These are phyloP conservation scores for Lepus americanus DNA, from an alignment of 2,113 vertebrate species.

Conservation along the genomic window DNA sequence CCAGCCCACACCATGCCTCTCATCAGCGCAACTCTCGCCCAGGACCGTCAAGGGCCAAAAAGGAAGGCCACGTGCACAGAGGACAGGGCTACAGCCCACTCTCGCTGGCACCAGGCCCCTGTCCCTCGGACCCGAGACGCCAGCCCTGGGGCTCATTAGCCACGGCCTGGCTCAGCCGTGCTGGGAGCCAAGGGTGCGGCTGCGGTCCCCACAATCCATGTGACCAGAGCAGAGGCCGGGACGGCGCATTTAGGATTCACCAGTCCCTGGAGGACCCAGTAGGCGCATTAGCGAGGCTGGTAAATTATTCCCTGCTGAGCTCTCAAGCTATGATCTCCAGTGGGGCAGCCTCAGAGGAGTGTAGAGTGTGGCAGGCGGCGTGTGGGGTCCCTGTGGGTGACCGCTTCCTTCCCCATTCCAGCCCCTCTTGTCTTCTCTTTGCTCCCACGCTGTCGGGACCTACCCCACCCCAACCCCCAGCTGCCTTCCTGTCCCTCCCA, in stretches of 20 bases:
- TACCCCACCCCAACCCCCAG: not conserved
- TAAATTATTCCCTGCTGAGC: slow-evolving; percentile 34
- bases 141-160: accelerated
- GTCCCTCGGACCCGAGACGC: not conserved
- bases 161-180: not conserved
- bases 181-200: accelerated
- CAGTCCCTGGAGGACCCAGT: not conserved
- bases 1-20: not conserved
- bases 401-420: not conserved
- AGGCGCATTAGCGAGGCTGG: not conserved
- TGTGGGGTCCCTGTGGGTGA: accelerated
- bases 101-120: accelerated
- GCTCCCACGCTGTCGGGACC: not conserved
- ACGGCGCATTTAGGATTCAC: not conserved
- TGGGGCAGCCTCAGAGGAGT: not conserved
- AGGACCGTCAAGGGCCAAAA: not conserved
- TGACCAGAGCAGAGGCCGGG: not conserved
- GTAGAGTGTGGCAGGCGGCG: not conserved
- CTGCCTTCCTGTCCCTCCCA: too few relatives aligned
- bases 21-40: not conserved
- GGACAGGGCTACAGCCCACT: too few relatives aligned
- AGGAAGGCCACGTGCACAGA: accelerated
- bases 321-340: too few relatives aligned
- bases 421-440: accelerated
- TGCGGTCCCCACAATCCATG: not conserved